Base-by-base conservation (phyloP, 2,113 vertebrate species). In the Camarhynchus parvulus region DNA sequence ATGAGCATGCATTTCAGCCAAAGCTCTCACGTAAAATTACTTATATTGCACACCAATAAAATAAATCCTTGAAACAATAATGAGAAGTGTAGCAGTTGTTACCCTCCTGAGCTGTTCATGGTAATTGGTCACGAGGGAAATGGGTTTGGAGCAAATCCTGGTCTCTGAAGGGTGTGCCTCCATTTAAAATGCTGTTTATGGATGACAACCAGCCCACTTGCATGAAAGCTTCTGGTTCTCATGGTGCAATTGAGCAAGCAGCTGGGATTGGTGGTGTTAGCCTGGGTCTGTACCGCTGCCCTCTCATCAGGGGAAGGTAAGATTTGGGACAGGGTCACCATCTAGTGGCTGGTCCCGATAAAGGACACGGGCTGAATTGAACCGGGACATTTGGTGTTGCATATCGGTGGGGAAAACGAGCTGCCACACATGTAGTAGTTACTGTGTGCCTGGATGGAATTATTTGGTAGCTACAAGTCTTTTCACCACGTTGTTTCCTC, bases 11-110 rank as follows among this genome's bases (percentile, higher is more conserved):
- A 56, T 68, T 58, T 88, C 44, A 21, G 83, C 82, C 85, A 94
- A 78, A 70, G 28, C 27, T 85, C 67, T 91, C 76, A 35, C 76
- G 81, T 94, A 30, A 86, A 92, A 92, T 67, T 52, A 70, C 76
- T 77, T 41, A 33, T 61, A 68, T 24, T 80, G 85, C 68, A 52
- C 64, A 75, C 68, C 47, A 85, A 37, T 93, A 83, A 94, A 95
- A 85, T 61, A 90, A 92, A 92, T 90, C 76, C 79, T 90, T 88
- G 64, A 68, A 85, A 89, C 83, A 90, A 69, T 81, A 92, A 87
- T 46, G 66, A 80, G 47, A 85, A 88, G 7, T n/a, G 31, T 69
- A 74, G 23, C n/a, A 24, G 56, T 85, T 70, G 18, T 79, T 95
- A n/a, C 49, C 56, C 25, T 83, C 35, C 56, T 72, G 75, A 86